A percentile compares a stretch with the other conserved stretches of the same genome.
phyloP scores from a whole-genome alignment of 2,888 invertebrate genomes.

The Caenorhabditis drosophilae region DNA sequence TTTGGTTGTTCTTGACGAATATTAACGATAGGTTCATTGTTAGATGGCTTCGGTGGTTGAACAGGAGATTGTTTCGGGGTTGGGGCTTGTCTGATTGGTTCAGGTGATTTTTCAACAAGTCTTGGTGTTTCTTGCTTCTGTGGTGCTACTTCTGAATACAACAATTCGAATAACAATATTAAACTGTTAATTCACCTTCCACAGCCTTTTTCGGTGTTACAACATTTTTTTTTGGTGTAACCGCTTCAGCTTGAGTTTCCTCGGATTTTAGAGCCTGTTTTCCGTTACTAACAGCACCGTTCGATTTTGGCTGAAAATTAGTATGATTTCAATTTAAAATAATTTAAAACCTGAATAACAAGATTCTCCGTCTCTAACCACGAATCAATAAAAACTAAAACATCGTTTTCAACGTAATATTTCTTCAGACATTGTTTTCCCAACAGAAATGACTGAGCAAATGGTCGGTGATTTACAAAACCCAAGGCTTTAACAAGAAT shows the following conservation, averaged over 20 bases:
- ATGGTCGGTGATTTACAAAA: conserved; percentile 37
- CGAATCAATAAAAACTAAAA: conserved; percentile 31
- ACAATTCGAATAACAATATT: too few relatives aligned
- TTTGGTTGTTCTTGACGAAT: conserved; percentile 20
- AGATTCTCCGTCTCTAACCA: too few relatives aligned
- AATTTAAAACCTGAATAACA: too few relatives aligned
- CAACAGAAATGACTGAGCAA: conserved; percentile 49
- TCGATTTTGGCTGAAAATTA: conserved; percentile 3
- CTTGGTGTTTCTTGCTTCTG: conserved; percentile 17
- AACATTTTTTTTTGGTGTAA: conserved; percentile 9
- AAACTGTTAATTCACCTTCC: conserved; percentile 3
- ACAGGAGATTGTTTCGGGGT: neutral
- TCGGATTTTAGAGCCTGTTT: conserved; percentile 2
- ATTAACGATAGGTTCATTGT: too few relatives aligned
- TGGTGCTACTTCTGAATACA: neutral
- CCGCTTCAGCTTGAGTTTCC: conserved; percentile 2
- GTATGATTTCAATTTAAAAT: too few relatives aligned
- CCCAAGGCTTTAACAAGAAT: conserved; percentile 39
- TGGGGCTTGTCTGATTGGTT: conserved; percentile 5
- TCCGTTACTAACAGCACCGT: conserved; percentile 18
- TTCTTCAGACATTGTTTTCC: conserved; percentile 50
- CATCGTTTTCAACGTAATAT: conserved; percentile 49
- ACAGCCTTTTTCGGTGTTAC: conserved; percentile 18
- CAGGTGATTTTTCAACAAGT: conserved; percentile 12
- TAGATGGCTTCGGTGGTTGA: conserved; percentile 8